Base-by-base conservation (phyloP, 2,113 vertebrate genomes). In the Phylloscopus trochiloides region DNA sequence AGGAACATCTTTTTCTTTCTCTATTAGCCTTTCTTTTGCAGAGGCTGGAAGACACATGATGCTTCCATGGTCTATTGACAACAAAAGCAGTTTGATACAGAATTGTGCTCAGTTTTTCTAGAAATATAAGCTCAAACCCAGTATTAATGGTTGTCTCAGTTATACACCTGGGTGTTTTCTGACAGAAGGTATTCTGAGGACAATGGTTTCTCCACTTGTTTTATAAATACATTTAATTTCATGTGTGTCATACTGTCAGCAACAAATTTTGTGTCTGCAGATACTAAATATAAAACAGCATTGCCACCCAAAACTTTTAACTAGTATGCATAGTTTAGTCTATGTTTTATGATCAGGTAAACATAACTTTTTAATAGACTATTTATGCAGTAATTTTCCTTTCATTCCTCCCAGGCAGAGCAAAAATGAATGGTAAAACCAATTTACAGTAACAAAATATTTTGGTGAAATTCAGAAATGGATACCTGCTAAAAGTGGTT, bases 1-100 rank as follows among this genome's bases (percentile, higher is more conserved):
- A 79, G 25, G 36, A 94, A 67, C 88, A 80, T 84, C 72, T 74
- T 84, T 86, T 96, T 93, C 85, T 96, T 59, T 81, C 72, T 62
- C 78, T 77, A 67, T 97, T 95, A 88, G 31, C 43, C 82, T 80
- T 77, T 25, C 31, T 43, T 77, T 45, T 59, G 72, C 78, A 73
- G 22, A 48, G 34, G n/a, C n/a, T 92, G 51, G 58, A 96, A 96
- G 88, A 90, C 48, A 72, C 88, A 94, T 48, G 85, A 52, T n/a
- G 21, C 48, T 83, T 71, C 51, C 72, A 63, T 59, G 19, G 22
- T 77, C 75, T 96, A 61, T 34, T 81, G 88, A 88, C 88, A 94
- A 52, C 28, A 83, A 45, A 95, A 94, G 25, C 36, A 36, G 52
- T 45, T 81, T 95, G 80, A 71, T 42, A 18, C 65, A 77, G 43